Percentiles rank a stretch among this genome's conserved stretches.
Evolutionary conservation across 2,888 invertebrate species (phyloP).

Genomic region (Pachliopta kotzebuea): DNA sequence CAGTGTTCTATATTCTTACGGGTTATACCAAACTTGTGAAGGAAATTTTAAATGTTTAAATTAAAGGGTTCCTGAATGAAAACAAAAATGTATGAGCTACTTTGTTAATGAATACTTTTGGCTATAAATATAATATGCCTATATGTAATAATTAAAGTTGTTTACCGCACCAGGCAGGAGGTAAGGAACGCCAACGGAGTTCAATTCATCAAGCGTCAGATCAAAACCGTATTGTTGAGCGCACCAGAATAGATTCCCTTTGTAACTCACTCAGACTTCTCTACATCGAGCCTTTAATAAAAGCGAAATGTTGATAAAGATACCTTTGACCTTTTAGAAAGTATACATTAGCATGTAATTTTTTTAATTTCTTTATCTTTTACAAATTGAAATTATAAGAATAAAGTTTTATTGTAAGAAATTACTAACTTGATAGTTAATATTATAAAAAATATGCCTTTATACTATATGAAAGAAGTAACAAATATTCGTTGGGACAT

Average conservation of each 20-base stretch:
- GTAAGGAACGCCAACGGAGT: slow-evolving; percentile 40
- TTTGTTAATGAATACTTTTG: too few species aligned
- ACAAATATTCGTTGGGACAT: too few species aligned
- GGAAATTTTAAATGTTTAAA: too few species aligned
- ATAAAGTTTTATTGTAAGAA: too few species aligned
- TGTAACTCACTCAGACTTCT: slow-evolving; percentile 38
- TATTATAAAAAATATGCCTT: not conserved
- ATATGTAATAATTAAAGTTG: slow-evolving; percentile 1
- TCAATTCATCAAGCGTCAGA: slow-evolving; percentile 57
- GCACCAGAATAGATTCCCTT: slow-evolving; percentile 48
- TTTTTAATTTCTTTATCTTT: not conserved
- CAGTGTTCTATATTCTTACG: too few species aligned
- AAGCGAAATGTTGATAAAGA: slow-evolving; percentile 19
- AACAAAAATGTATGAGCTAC: too few species aligned
- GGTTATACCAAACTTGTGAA: too few species aligned
- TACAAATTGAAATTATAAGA: not conserved
- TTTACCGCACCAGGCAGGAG: slow-evolving; percentile 35
- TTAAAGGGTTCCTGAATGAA: too few species aligned
- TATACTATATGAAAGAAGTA: too few species aligned
- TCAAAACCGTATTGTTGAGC: slow-evolving; percentile 45
- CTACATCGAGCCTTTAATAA: slow-evolving; percentile 24
- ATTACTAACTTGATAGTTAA: too few species aligned
- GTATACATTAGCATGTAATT: slow-evolving; percentile 2
- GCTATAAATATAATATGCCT: too few species aligned
- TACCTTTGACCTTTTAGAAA: slow-evolving; percentile 17